phyloP scores from a whole-genome alignment of 2,888 invertebrate species.

The Drosophila gaucha region DNA sequence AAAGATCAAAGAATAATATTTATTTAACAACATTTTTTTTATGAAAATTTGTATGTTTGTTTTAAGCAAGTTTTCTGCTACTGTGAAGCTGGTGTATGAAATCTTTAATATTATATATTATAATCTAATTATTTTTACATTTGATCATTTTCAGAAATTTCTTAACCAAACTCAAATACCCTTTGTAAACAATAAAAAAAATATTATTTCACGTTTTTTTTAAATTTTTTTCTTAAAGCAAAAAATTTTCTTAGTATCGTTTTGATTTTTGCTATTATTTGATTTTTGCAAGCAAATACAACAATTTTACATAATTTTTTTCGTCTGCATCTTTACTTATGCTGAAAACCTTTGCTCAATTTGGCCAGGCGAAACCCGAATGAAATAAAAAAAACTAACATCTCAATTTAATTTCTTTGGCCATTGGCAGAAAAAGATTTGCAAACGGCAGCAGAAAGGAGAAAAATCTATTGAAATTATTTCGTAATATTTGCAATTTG shows the following conservation, averaged over 20 bases:
- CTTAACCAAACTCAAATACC: too few species aligned
- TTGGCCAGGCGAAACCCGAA: not conserved
- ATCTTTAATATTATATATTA: too few species aligned
- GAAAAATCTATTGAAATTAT: constrained; percentile 63
- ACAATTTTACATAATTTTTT: constrained; percentile 66
- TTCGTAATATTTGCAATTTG: constrained; percentile 75
- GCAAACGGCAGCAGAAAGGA: constrained; percentile 37
- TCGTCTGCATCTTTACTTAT: not conserved
- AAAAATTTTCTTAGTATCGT: constrained; percentile 32
- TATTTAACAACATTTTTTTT: too few species aligned
- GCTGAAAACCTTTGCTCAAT: constrained; percentile 20
- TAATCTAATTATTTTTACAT: too few species aligned
- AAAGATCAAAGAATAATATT: too few species aligned
- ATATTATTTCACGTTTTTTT: constrained; percentile 50
- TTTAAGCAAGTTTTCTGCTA: too few species aligned
- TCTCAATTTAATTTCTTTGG: constrained; percentile 69
- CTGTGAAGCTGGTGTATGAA: too few species aligned
- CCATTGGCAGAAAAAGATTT: constrained; percentile 20
- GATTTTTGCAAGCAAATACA: constrained; percentile 20
- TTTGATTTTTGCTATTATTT: constrained; percentile 22
- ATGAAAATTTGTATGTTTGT: too few species aligned
- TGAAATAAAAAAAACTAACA: constrained; percentile 47
- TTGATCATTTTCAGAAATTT: not conserved
- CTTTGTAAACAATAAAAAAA: constrained; percentile 12
- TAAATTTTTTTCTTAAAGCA: not conserved